These are phyloP conservation scores for Lasiommata megera DNA, from an alignment of 2,888 invertebrate genomes.

Conservation along the genomic window DNA sequence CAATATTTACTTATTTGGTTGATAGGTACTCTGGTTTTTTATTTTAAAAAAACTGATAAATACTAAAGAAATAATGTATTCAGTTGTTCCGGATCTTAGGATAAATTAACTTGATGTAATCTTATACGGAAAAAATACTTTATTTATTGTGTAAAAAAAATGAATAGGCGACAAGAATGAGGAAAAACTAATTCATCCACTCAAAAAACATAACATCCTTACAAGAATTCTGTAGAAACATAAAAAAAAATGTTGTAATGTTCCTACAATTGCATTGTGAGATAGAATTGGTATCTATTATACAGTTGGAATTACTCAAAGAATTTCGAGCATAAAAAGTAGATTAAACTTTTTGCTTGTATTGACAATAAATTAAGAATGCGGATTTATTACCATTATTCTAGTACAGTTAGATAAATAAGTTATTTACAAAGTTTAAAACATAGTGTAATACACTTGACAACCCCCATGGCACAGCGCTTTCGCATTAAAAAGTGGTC, in stretches of 20 bases:
- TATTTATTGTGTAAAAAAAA: not conserved
- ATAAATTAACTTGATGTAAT: not conserved
- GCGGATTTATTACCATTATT: not conserved
- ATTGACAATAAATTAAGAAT: not conserved
- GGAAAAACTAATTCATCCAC: slow-evolving; percentile 1
- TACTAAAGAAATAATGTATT: not conserved
- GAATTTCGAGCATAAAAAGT: slow-evolving; percentile 11
- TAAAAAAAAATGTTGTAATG: slow-evolving; percentile 5
- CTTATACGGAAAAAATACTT: not conserved
- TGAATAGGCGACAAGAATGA: not conserved
- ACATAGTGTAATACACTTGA: too few relatives aligned
- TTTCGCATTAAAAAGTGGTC: too few relatives aligned
- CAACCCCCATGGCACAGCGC: too few relatives aligned
- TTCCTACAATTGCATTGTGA: slow-evolving; percentile 1
- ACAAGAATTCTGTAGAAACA: slow-evolving; percentile 6
- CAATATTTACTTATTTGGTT: not conserved
- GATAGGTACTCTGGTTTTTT: not conserved
- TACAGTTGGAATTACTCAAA: slow-evolving; percentile 7
- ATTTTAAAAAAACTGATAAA: not conserved
- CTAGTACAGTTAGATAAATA: not conserved
- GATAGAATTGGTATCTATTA: not conserved
- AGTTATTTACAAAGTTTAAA: too few relatives aligned
- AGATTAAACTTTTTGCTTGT: slow-evolving; percentile 12
- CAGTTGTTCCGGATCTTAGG: not conserved
- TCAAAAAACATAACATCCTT: slow-evolving; percentile 7